Evolutionary conservation across 2,113 vertebrate species (phyloP).

Genomic region (Bostrychus sinensis): DNA sequence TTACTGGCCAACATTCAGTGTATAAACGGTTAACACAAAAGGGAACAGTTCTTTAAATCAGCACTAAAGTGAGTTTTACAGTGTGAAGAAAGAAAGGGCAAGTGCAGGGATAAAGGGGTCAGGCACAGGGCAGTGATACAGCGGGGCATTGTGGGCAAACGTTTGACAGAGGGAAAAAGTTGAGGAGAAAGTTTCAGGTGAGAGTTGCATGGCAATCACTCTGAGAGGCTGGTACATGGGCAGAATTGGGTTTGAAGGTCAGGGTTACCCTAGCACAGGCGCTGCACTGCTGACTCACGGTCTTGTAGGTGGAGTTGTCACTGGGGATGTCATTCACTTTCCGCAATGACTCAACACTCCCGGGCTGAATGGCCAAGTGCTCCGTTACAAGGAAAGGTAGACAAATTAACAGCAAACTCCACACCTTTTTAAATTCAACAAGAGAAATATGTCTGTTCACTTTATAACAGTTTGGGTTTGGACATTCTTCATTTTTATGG

Average conservation of each 20-base stretch:
- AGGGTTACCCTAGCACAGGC: constrained; percentile 77
- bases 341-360: constrained; percentile 75
- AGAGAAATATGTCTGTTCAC: not conserved
- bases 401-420: constrained; percentile 34
- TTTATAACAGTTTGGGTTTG: constrained; percentile 3
- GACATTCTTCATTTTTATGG: not conserved
- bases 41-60: not conserved
- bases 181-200: constrained; percentile 34
- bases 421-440: constrained; percentile 6
- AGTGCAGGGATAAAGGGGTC: constrained; percentile 7
- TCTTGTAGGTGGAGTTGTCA: constrained; percentile 71
- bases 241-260: constrained; percentile 57
- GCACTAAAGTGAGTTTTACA: constrained; percentile 1
- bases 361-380: constrained; percentile 63
- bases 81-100: not conserved
- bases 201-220: constrained; percentile 40
- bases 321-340: constrained; percentile 67
- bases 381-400: constrained; percentile 57
- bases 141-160: not conserved
- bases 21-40: not conserved
- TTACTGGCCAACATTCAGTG: too few species aligned
- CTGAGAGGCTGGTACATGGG: constrained; percentile 30
- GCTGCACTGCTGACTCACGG: constrained; percentile 78
- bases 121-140: not conserved
- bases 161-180: constrained; percentile 34